Conservation (phyloP, 2,888 invertebrate species). For the Melinopterus prodromus region DNA sequence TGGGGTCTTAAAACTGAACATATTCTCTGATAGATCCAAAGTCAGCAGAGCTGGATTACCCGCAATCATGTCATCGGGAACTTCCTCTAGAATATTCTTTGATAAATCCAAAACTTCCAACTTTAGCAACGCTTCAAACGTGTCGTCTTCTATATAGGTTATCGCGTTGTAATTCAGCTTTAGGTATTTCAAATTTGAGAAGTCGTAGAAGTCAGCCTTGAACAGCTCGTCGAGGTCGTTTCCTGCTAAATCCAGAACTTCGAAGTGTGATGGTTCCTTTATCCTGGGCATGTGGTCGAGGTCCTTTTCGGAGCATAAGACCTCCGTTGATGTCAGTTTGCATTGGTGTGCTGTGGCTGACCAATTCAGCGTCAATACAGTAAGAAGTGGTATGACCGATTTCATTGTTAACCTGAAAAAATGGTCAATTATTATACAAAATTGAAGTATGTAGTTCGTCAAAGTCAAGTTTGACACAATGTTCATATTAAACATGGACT, state of each 20-base stretch:
- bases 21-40: conserved; percentile 54
- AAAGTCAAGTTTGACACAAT: not conserved
- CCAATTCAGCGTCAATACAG: conserved; percentile 7
- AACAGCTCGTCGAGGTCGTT: conserved; percentile 53
- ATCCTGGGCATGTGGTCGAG: conserved; percentile 53
- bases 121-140: conserved; percentile 52
- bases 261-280: conserved; percentile 48
- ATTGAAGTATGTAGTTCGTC: not conserved
- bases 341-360: conserved; percentile 49
- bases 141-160: conserved; percentile 49
- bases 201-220: conserved; percentile 49
- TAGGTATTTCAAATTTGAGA: conserved; percentile 50
- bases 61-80: conserved; percentile 50
- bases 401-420: not conserved
- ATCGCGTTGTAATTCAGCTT: conserved; percentile 53
- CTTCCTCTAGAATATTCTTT: conserved; percentile 51
- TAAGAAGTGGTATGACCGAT: not conserved
- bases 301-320: conserved; percentile 50
- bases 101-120: conserved; percentile 55
- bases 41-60: conserved; percentile 51
- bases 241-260: conserved; percentile 54
- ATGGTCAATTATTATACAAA: not conserved
- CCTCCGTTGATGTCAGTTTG: conserved; percentile 48
- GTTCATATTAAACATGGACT: no score
- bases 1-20: conserved; percentile 52